Conservation (phyloP, 2,113 vertebrate species). For the Chionodraco myersi region DNA sequence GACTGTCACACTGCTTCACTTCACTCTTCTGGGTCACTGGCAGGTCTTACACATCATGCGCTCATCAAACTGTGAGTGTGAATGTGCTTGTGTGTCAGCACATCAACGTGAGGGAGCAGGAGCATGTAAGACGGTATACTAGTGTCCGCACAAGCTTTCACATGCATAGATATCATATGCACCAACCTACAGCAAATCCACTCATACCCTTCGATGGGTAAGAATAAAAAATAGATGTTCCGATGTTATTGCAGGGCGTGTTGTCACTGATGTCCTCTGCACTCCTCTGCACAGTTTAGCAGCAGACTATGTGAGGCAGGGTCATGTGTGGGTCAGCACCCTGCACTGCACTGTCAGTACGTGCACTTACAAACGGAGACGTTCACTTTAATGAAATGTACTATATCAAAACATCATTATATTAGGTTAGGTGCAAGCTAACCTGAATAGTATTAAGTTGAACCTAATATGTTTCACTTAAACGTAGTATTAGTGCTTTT, state of each 20-base stretch:
- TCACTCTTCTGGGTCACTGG: conserved; percentile 65
- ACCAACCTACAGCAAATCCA: not conserved
- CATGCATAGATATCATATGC: not conserved
- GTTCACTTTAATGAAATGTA: no score
- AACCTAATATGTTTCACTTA: no score
- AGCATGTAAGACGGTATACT: not conserved
- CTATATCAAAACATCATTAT: no score
- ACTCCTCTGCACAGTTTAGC: not conserved
- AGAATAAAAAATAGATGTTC: not conserved
- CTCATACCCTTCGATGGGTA: not conserved
- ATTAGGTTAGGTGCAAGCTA: no score
- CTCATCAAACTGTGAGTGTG: conserved; percentile 42
- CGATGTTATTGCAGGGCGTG: not conserved
- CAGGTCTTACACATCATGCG: conserved; percentile 52
- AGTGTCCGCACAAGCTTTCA: not conserved
- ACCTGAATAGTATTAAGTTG: no score
- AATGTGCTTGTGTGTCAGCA: conserved; percentile 20
- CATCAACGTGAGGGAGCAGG: not conserved
- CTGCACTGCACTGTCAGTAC: not conserved
- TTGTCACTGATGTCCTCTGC: not conserved
- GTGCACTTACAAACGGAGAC: no score
- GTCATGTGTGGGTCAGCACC: not conserved
- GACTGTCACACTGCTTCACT: conserved; percentile 53
- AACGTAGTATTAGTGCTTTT: no score
- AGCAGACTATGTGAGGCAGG: not conserved